Evolutionary conservation across 2,797 vertebrate genomes (phyloP).

Genomic region (Paguma larvata): DNA sequence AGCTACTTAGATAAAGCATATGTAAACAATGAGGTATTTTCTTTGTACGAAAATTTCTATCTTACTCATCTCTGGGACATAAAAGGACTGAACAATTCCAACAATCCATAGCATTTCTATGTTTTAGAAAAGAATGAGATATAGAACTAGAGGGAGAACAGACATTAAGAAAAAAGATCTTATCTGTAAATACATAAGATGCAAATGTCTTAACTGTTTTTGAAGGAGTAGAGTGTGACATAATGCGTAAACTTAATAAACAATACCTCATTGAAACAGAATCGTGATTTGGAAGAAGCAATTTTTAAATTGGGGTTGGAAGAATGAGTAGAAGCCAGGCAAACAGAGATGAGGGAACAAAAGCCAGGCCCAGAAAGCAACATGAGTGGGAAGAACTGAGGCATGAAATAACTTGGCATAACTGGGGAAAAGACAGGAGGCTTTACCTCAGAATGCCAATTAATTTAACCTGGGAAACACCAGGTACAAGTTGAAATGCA

Average conservation of each 20-base stretch:
- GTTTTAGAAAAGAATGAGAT: not conserved
- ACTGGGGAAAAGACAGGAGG: slow-evolving; percentile 63
- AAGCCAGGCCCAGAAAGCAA: slow-evolving; percentile 59
- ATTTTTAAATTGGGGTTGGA: slow-evolving; percentile 63
- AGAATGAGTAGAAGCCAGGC: slow-evolving; percentile 58
- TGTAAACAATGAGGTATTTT: not conserved
- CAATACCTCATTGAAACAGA: slow-evolving; percentile 1
- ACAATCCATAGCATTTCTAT: not conserved
- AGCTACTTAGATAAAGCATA: not conserved
- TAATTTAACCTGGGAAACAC: slow-evolving; percentile 35
- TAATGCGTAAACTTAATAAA: slow-evolving; percentile 19
- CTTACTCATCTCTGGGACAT: not conserved
- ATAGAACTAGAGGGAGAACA: not conserved
- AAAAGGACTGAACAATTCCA: not conserved
- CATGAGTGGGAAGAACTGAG: slow-evolving; percentile 29
- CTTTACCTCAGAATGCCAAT: slow-evolving; percentile 54
- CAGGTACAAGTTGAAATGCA: not conserved
- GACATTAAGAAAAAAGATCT: not conserved
- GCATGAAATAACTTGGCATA: slow-evolving; percentile 76
- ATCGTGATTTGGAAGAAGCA: not conserved
- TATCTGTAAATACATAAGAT: not conserved
- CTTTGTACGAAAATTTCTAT: not conserved
- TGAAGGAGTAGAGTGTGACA: not conserved
- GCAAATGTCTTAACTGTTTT: not conserved
- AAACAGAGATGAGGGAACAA: slow-evolving; percentile 51